Evolutionary conservation across 1,140 invertebrate genomes (phyloP).

Genomic region (Drosophila obscura): DNA sequence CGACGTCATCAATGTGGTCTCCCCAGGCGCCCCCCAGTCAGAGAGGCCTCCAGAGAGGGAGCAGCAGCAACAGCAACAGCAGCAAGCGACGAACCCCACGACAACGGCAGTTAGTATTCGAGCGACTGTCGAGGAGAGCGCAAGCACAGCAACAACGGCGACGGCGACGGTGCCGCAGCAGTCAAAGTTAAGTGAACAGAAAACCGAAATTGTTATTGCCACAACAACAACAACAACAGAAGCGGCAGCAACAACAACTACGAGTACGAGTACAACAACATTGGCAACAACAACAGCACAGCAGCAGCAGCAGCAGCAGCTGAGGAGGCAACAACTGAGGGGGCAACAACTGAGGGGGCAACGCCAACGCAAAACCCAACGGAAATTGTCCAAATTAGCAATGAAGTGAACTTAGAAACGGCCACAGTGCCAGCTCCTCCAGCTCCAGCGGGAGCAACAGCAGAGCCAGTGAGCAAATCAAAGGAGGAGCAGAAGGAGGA

Average conservation of each 20-base stretch:
- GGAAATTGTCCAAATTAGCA: slow-evolving; percentile 77
- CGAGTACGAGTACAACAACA: slow-evolving; percentile 14
- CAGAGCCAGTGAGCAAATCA: slow-evolving; percentile 20
- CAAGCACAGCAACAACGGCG: slow-evolving; percentile 29
- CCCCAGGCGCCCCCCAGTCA: slow-evolving; percentile 4
- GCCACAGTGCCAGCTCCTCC: slow-evolving; percentile 57
- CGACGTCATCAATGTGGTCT: slow-evolving; percentile 26
- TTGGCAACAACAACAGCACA: slow-evolving; percentile 36
- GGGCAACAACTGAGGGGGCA: slow-evolving; percentile 9
- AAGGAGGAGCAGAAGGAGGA: too few relatives aligned
- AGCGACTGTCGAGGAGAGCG: slow-evolving; percentile 67
- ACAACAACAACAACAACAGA: slow-evolving; percentile 14
- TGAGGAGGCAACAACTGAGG: slow-evolving; percentile 1
- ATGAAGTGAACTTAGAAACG: slow-evolving; percentile 78
- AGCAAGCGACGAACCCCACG: not conserved
- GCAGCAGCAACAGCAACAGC: slow-evolving; percentile 31
- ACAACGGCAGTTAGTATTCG: slow-evolving; percentile 64
- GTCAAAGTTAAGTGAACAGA: not conserved
- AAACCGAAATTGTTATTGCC: slow-evolving; percentile 1
- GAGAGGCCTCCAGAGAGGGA: slow-evolving; percentile 41
- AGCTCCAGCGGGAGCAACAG: not conserved
- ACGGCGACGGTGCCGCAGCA: slow-evolving; percentile 18
- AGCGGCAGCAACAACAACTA: slow-evolving; percentile 36
- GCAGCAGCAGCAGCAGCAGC: too few relatives aligned
- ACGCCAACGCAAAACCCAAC: slow-evolving; percentile 54